Evolutionary conservation across 2,113 vertebrate genomes (phyloP).

Genomic region (Pardalotus punctatus): DNA sequence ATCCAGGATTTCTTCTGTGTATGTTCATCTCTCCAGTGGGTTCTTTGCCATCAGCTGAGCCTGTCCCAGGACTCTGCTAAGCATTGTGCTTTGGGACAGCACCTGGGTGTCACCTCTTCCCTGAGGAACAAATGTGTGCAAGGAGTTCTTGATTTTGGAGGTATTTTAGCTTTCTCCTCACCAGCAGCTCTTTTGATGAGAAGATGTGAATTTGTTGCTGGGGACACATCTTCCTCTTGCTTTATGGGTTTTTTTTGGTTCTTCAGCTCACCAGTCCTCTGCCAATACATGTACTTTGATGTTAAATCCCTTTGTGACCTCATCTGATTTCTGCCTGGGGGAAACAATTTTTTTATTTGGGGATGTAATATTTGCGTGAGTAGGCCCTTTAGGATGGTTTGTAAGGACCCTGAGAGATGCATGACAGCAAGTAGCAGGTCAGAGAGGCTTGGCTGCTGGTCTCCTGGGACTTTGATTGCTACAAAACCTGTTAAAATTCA

Average conservation of each 20-base stretch:
- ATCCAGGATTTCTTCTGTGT: not conserved
- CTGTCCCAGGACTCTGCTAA: not conserved
- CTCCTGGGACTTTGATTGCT: not conserved
- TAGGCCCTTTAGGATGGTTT: not conserved
- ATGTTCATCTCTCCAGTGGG: not conserved
- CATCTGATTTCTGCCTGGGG: not conserved
- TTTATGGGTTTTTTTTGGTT: not conserved
- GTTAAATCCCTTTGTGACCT: not conserved
- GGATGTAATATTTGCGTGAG: not conserved
- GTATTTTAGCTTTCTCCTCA: not conserved
- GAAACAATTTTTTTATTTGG: not conserved
- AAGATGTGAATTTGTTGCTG: not conserved
- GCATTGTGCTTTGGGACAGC: not conserved
- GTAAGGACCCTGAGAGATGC: not conserved
- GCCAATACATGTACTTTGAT: not conserved
- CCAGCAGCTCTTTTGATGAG: not conserved
- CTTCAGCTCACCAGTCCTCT: not conserved
- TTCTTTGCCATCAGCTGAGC: not conserved
- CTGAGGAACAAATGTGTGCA: not conserved
- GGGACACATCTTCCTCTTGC: not conserved
- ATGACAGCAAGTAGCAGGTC: not conserved
- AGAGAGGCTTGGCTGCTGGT: not conserved
- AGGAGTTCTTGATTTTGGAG: not conserved
- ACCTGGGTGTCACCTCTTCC: not conserved
- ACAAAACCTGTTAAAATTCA: not conserved